Conservation (phyloP, 2,888 invertebrate genomes). For the Micropterix aruncella region DNA sequence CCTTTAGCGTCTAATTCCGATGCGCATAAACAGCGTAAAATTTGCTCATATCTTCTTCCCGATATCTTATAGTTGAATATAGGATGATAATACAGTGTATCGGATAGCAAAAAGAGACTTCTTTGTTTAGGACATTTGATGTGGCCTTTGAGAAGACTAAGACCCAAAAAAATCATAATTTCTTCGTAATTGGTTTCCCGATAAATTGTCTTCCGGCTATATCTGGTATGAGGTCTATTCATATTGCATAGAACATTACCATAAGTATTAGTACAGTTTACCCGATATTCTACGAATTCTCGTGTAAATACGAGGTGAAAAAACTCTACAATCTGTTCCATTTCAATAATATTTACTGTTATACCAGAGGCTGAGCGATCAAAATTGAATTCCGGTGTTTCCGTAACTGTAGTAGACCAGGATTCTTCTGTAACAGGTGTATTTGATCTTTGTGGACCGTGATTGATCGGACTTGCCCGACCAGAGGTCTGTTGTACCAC, state of each 20-base stretch:
- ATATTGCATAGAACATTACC: slow-evolving; percentile 1
- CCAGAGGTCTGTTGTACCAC: too few relatives aligned
- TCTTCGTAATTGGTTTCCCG: slow-evolving; percentile 4
- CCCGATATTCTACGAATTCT: slow-evolving; percentile 1
- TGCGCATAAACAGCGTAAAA: slow-evolving; percentile 13
- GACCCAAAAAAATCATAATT: slow-evolving; percentile 8
- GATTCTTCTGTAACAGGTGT: slow-evolving; percentile 2
- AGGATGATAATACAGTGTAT: slow-evolving; percentile 13
- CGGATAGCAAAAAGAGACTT: slow-evolving; percentile 10
- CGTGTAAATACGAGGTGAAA: slow-evolving; percentile 1
- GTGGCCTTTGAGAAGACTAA: slow-evolving; percentile 9
- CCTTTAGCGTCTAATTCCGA: slow-evolving; percentile 13
- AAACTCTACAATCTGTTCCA: too few relatives aligned
- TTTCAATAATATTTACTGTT: slow-evolving; percentile 2
- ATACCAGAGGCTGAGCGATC: slow-evolving; percentile 1
- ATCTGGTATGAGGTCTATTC: slow-evolving; percentile 7
- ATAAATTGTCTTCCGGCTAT: slow-evolving; percentile 5
- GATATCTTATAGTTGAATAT: slow-evolving; percentile 13
- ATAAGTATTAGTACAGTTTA: slow-evolving; percentile 3
- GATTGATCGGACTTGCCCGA: too few relatives aligned
- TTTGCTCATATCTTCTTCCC: slow-evolving; percentile 11
- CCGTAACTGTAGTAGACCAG: slow-evolving; percentile 1
- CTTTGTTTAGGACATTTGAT: slow-evolving; percentile 6
- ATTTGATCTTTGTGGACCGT: slow-evolving; percentile 2
- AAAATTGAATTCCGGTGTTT: slow-evolving; percentile 3